Conservation (phyloP, 1,140 invertebrate genomes). For the Mactra quadrangularis region DNA sequence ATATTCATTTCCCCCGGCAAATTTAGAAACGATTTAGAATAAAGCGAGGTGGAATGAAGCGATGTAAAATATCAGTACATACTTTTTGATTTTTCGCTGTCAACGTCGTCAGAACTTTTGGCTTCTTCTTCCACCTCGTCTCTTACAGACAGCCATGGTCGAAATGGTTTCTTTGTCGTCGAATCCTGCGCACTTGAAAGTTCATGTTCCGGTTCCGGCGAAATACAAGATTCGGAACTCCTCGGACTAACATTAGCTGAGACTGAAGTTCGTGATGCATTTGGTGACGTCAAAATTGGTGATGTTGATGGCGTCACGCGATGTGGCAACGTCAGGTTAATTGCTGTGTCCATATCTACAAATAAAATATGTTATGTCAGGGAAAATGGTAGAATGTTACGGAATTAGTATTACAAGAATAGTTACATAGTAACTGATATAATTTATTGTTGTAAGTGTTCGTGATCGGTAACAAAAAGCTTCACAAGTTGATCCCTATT, state of each 20-base stretch:
- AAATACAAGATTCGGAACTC: conserved; percentile 7
- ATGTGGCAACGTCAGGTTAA: conserved; percentile 48
- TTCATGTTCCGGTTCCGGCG: conserved; percentile 16
- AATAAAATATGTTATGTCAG: no score
- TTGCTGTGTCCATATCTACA: conserved; percentile 23
- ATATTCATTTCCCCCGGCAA: no score
- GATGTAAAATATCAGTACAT: no score
- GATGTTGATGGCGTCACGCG: conserved; percentile 49
- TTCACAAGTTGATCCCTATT: no score
- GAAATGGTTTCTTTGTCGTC: conserved; percentile 11
- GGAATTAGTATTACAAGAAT: no score
- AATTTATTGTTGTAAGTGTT: no score
- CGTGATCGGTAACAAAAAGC: no score
- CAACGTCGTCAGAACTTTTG: neutral
- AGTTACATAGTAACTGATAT: no score
- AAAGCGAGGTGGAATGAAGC: no score
- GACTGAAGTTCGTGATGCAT: conserved; percentile 13
- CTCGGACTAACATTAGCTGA: conserved; percentile 10
- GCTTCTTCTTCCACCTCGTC: neutral
- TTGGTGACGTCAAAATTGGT: conserved; percentile 40
- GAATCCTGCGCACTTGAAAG: neutral
- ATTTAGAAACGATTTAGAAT: no score
- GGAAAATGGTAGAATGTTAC: no score
- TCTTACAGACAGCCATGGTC: conserved; percentile 38
- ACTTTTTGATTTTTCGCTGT: neutral